A percentile compares a stretch with the other conserved stretches of the same genome.
Evolutionary conservation across 2,113 vertebrate genomes (phyloP).

Genomic region (Rana temporaria): DNA sequence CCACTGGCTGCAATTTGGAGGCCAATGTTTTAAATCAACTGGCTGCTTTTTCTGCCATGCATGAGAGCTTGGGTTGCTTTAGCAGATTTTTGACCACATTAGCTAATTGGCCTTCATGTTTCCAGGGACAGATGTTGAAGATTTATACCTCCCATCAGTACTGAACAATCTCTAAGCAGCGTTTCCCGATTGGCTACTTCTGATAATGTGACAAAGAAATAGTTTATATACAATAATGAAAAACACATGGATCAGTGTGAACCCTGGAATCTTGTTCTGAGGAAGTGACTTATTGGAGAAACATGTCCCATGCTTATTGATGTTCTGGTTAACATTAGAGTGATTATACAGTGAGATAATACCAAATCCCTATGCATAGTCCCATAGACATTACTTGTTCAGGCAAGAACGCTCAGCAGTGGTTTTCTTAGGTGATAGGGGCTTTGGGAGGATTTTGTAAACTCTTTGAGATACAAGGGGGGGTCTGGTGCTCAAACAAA

Average conservation of each 20-base stretch:
- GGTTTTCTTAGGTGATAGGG: constrained; percentile 25
- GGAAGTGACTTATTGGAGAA: not conserved
- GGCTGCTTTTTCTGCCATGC: too few species aligned
- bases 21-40: too few species aligned
- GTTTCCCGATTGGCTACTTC: not conserved
- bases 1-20: too few species aligned
- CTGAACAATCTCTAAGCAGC: too few species aligned
- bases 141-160: too few species aligned
- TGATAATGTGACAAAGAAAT: not conserved
- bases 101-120: too few species aligned
- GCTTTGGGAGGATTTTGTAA: constrained; percentile 29
- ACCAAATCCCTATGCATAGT: not conserved
- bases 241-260: not conserved
- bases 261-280: not conserved
- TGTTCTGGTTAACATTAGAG: constrained; percentile 33
- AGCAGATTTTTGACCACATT: too few species aligned
- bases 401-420: constrained; percentile 35
- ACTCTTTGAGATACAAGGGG: not conserved
- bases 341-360: not conserved
- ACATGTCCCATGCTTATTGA: not conserved
- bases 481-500: constrained; percentile 40
- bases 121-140: too few species aligned
- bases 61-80: too few species aligned
- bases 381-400: constrained; percentile 28
- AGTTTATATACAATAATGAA: not conserved